Base-by-base conservation (phyloP, 2,888 invertebrate species). In the Disparrhopalites patrizii region DNA sequence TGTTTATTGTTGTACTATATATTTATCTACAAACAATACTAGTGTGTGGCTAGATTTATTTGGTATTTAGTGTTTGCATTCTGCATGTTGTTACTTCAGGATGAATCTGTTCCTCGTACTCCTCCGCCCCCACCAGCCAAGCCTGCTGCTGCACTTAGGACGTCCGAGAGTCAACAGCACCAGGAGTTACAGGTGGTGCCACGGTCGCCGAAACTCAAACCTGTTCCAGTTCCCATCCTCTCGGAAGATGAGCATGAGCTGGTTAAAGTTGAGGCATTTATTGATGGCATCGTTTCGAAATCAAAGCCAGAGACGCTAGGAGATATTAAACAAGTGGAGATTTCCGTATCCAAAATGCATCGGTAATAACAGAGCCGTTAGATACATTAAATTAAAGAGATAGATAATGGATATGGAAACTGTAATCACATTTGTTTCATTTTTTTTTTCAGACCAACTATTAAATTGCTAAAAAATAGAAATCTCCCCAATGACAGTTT, bases 301-400 rank as follows among this genome's bases (percentile, higher is more conserved):
- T 8, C 33, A 4, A 52, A 57, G 23, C 28, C 28, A 15, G 52
- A 51, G 28, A 51, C 5, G 10, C 20, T 65, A 10, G 65, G 52
- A 0, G 58, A 65, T 23, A 10, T 65, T 1, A 65, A 65, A 20
- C 58, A 52, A 20, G 50, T 58, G 18, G 65, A 65, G 30, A 65
- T 65, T 20, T 20, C 65, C 8, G 58, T 65, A 18, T 65, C 65
- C 7, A 65, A 65, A 52, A 65, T 65, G 65, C 65, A 65, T 25
- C 50, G 65, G 64, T 64, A 8, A 25, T 13, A 7, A n/a, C n/a
- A n/a, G n/a, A n/a, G 43, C 4, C 43, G 4, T 7, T 20, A 7
- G 3, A 23, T 51, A 20, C 3, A 23, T 20, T 51, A 13, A 51
- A 20, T 51, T 51, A 30, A 15, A 7, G 27, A 27, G n/a, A n/a